Conservation (phyloP, 2,797 vertebrate genomes). For the Characodon lateralis region DNA sequence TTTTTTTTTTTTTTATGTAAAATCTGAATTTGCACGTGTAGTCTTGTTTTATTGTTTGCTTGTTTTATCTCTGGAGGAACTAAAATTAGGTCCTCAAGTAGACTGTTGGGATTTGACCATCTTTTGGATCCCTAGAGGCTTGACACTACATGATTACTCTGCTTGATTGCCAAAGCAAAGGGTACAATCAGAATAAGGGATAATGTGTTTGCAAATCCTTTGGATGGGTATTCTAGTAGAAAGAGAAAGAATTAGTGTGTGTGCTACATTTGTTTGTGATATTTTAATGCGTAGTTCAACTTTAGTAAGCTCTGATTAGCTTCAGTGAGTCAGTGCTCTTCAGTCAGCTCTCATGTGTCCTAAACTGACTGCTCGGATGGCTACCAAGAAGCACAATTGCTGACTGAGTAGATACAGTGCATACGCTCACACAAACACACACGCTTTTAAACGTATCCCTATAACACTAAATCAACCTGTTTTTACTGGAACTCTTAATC, state of each 20-base stretch:
- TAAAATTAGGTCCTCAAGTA: background rate
- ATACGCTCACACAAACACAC: conserved; percentile 26
- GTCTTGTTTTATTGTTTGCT: background rate
- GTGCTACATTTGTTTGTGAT: conserved; percentile 13
- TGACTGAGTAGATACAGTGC: conserved; percentile 8
- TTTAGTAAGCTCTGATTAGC: conserved; percentile 55
- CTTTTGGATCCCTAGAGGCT: background rate
- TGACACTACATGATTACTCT: background rate
- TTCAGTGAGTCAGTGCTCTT: conserved; percentile 48
- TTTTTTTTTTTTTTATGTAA: background rate
- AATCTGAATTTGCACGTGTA: background rate
- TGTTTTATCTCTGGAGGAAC: background rate
- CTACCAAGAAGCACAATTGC: conserved; percentile 41
- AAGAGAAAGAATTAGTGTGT: background rate
- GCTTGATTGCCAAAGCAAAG: background rate
- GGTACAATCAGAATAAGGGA: background rate
- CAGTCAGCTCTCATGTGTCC: conserved; percentile 67
- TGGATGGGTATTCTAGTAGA: too few species aligned
- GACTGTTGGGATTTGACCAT: background rate
- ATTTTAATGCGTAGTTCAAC: conserved; percentile 41
- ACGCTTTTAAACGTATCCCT: background rate
- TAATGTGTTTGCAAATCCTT: background rate
- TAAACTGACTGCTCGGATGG: conserved; percentile 42
- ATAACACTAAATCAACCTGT: background rate
- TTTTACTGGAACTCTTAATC: background rate